Evolutionary conservation across 2,888 invertebrate genomes (phyloP).

Genomic region (Agriopis aurantiaria): DNA sequence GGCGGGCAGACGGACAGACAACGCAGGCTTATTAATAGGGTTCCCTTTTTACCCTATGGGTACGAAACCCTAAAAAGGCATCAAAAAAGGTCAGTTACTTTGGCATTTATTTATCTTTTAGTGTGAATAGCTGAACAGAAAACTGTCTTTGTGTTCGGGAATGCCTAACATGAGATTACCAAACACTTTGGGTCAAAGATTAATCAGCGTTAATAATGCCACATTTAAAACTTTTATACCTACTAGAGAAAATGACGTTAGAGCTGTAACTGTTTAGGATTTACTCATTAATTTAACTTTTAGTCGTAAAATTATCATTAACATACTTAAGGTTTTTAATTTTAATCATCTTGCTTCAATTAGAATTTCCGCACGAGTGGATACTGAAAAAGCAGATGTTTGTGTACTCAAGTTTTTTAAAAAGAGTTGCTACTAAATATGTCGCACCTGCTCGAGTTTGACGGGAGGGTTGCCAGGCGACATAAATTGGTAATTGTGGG

Average conservation of each 20-base stretch:
- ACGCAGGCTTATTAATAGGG: too few relatives aligned
- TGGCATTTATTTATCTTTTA: neutral
- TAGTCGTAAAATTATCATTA: conserved; percentile 21
- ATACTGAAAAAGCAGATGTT: conserved; percentile 83
- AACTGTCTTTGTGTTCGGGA: neutral
- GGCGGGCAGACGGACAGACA: too few relatives aligned
- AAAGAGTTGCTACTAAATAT: conserved; percentile 66
- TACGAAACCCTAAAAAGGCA: too few relatives aligned
- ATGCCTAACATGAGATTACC: neutral
- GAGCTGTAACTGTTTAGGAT: conserved; percentile 7
- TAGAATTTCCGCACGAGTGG: conserved; percentile 73
- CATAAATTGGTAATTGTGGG: conserved; percentile 45
- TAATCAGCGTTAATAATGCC: neutral
- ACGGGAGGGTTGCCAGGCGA: conserved; percentile 55
- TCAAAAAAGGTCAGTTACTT: too few relatives aligned
- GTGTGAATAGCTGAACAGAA: neutral
- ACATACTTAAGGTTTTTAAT: conserved; percentile 15
- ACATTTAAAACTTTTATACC: neutral
- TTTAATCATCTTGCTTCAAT: conserved; percentile 53
- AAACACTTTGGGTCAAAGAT: neutral
- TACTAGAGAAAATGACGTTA: conserved; percentile 6
- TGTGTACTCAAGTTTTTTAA: conserved; percentile 45
- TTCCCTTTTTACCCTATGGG: too few relatives aligned
- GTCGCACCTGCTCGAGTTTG: conserved; percentile 73
- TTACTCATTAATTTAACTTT: conserved; percentile 23